Percentiles rank a stretch among this genome's conserved stretches.
Evolutionary conservation across 1,140 invertebrate species (phyloP).

Genomic region (Tetragonula clypearis): DNA sequence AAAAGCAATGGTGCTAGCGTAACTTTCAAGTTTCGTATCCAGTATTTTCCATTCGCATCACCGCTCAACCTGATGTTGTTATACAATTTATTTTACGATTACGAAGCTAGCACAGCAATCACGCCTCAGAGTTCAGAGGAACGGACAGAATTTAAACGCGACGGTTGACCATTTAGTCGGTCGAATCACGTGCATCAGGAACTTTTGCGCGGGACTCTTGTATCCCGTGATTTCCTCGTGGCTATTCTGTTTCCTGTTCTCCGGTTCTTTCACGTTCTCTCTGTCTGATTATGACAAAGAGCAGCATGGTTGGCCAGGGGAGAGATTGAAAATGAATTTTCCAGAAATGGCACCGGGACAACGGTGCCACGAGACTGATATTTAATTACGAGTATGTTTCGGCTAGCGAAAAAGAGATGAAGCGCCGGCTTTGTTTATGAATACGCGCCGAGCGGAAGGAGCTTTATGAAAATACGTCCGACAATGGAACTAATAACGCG

Average conservation of each 20-base stretch:
- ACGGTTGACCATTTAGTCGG: conserved; percentile 30
- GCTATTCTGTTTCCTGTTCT: too few species aligned
- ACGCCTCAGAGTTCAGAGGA: not conserved
- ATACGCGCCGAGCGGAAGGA: conserved; percentile 33
- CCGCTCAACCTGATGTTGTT: not conserved
- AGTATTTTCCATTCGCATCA: not conserved
- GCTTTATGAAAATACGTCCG: conserved; percentile 60
- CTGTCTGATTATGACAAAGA: not conserved
- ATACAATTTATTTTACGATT: conserved; percentile 51
- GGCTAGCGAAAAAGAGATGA: conserved; percentile 31
- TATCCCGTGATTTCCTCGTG: conserved; percentile 44
- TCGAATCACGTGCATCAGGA: conserved; percentile 46
- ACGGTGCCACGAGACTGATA: conserved; percentile 45
- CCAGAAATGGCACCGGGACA: not conserved
- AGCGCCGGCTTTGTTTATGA: conserved; percentile 62
- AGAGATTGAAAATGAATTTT: conserved; percentile 33
- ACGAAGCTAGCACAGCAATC: conserved; percentile 26
- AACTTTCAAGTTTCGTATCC: not conserved
- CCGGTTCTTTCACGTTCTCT: not conserved
- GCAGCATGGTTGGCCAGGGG: not conserved
- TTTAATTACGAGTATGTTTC: conserved; percentile 64
- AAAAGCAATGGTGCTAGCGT: not conserved
- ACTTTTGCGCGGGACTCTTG: conserved; percentile 38
- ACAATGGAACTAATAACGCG: conserved; percentile 66
- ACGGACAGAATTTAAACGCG: conserved; percentile 40